Evolutionary conservation across 2,888 invertebrate genomes (phyloP), one percentile per base, ranked within the genome.

Genomic region (Trissolcus brochymenae): DNA sequence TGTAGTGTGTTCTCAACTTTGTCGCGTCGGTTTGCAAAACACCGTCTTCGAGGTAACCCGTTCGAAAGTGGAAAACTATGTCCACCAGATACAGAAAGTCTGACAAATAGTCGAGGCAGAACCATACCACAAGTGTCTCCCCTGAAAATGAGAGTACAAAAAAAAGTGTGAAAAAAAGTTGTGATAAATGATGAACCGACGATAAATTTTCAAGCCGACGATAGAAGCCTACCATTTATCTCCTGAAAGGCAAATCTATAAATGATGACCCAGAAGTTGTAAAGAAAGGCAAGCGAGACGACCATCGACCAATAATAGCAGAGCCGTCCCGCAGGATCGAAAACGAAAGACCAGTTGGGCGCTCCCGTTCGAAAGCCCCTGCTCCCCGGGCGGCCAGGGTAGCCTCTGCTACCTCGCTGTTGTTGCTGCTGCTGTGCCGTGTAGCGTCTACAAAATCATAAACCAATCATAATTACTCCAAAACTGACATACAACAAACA

Each of bases 191-290:
- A 50, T 41, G 56, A n/a, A 14, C 9, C 46, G 46, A 16, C 51
- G 43, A 19, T 72, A 50, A 64, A 53, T 72, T 51, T 65, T 43
- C 35, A 11, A 7, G 35, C 35, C 9, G 35, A 9, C 35, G 9
- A 11, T 7, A 1, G 9, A 35, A 35, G 91, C 93, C 93, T 85
- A 93, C 95, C 94, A 90, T 95, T 96, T 86, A 98, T 98, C 91
- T 98, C 98, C 91, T 98, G 96, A 91, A 99, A 99, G 91, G 98
- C 97, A 92, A 98, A 98, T 91, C 98, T 94, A 92, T 98, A 98
- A 90, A 98, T 97, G 91, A 98, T 97, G 90, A 97, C 97, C 98
- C 97, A 98, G 88, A 98, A 96, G 91, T 98, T 98, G 92, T 98
- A 98, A 87, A 98, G 94, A 91, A 97, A 98, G 88, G 97, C 97